phyloP scores from a whole-genome alignment of 2,797 vertebrate genomes.

The Cirrhinus mrigala region DNA sequence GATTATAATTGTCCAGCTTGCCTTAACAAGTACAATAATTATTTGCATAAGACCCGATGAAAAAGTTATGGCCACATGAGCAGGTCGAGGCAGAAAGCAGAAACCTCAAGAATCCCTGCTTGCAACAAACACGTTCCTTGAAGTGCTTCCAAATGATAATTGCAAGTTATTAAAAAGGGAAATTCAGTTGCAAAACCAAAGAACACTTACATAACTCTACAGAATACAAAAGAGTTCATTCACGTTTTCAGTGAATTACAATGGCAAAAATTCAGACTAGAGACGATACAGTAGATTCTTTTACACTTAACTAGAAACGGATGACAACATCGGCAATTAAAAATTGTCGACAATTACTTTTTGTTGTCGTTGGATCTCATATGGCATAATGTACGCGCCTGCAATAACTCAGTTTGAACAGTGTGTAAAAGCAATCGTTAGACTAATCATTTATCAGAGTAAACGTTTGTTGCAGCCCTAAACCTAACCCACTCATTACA shows the following conservation, averaged over 20 bases:
- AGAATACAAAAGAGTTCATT: constrained; percentile 3
- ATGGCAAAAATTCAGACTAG: background rate
- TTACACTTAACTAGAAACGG: background rate
- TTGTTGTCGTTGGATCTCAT: too few relatives aligned
- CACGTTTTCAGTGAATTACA: background rate
- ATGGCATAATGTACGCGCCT: background rate
- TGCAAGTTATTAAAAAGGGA: constrained; percentile 1
- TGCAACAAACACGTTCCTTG: background rate
- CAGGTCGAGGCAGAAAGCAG: constrained; percentile 23
- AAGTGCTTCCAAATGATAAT: background rate
- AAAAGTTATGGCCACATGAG: background rate
- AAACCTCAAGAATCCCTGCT: background rate
- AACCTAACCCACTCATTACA: background rate
- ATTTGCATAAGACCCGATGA: background rate
- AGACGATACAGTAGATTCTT: background rate
- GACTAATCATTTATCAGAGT: background rate
- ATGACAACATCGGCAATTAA: too few relatives aligned
- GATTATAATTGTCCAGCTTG: background rate
- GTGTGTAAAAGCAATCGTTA: background rate
- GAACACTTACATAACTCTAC: constrained; percentile 8
- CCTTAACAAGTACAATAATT: constrained; percentile 8
- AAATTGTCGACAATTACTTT: too few relatives aligned
- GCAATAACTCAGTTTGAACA: background rate
- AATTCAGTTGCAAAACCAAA: background rate
- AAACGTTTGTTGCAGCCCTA: background rate